A percentile compares a stretch with the other conserved stretches of the same genome.
phyloP scores from a whole-genome alignment of 2,888 invertebrate species.

The Molorchus minor region DNA sequence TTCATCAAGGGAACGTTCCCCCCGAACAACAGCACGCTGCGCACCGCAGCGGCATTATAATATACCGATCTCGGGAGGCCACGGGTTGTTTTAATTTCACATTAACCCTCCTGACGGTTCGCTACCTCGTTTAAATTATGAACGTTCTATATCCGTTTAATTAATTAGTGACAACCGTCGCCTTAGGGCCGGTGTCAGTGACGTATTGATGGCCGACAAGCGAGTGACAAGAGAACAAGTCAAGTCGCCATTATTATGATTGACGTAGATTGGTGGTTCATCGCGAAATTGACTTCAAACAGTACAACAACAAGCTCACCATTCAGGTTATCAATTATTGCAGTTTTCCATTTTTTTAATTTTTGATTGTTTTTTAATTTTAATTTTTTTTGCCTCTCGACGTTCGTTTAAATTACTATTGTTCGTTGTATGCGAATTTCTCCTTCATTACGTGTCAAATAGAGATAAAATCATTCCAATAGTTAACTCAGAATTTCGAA shows the following conservation, averaged over 20 bases:
- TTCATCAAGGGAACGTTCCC: not conserved
- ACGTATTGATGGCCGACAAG: slow-evolving; percentile 6
- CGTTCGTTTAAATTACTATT: too few relatives aligned
- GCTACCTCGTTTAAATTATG: slow-evolving; percentile 7
- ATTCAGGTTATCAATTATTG: too few relatives aligned
- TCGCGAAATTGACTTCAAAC: too few relatives aligned
- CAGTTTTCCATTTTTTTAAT: too few relatives aligned
- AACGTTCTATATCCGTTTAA: slow-evolving; percentile 8
- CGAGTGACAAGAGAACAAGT: not conserved
- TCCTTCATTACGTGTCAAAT: too few relatives aligned
- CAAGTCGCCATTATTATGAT: not conserved
- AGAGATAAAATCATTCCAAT: too few relatives aligned
- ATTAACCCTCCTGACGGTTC: slow-evolving; percentile 8
- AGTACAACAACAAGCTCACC: too few relatives aligned
- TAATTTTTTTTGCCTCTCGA: too few relatives aligned
- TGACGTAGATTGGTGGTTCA: not conserved
- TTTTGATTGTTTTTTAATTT: too few relatives aligned
- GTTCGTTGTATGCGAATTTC: too few relatives aligned
- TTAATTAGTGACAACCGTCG: slow-evolving; percentile 6
- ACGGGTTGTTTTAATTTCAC: slow-evolving; percentile 9
- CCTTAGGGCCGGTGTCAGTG: slow-evolving; percentile 6
- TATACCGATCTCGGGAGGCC: not conserved
- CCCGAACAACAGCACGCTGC: not conserved
- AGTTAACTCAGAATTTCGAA: too few relatives aligned
- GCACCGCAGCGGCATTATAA: slow-evolving; percentile 7